Base-by-base conservation (phyloP, 92 coral and sea anemone species). In the Metridium senile region DNA sequence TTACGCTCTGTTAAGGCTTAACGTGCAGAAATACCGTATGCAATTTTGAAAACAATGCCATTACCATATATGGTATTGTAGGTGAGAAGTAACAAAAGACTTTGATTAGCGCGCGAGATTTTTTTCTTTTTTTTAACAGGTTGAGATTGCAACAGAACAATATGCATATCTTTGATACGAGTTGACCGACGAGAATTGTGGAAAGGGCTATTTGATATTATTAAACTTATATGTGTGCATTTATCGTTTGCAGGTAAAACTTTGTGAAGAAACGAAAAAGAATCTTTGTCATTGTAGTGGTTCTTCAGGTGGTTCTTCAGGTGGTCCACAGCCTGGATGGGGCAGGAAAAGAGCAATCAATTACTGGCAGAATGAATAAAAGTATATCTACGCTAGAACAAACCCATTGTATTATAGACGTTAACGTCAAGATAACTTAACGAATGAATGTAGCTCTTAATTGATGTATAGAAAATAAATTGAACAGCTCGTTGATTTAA, bases 221-320 rank as follows among this genome's bases (percentile, higher is more conserved):
- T 7, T 54, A 21, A 9, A 19, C 3, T 13, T 21, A 54, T 54
- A 21, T 13, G 17, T 9, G 21, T 13, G 25, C 17, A 6, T 63
- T 28, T 63, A 3, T 26, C 25, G 4, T 27, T 28, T 16, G 1
- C 69, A 63, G 69, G 69, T 63, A 10, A 63, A 31, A 31, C 69
- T 63, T 13, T 63, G 69, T 28, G n/a, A 63, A 63, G 69, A 63
- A 19, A 63, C 69, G 3, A 63, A 63, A 39, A 63, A 63, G 16
- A 29, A 21, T 1, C 23, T 63, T 7, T 63, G 69, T 20, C 16
- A 63, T 19, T 63, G 69, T 63, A 11, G 28, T 17, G 31, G 65
- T 17, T 19, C 23, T 21, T 21, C 30, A 58, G 11, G 32, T 63
- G 45, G 69, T 3, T 39, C 49, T 4, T 39, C 49, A 13, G 69